phyloP scores from a whole-genome alignment of 1,140 invertebrate species.

The Mactra quadrangularis region DNA sequence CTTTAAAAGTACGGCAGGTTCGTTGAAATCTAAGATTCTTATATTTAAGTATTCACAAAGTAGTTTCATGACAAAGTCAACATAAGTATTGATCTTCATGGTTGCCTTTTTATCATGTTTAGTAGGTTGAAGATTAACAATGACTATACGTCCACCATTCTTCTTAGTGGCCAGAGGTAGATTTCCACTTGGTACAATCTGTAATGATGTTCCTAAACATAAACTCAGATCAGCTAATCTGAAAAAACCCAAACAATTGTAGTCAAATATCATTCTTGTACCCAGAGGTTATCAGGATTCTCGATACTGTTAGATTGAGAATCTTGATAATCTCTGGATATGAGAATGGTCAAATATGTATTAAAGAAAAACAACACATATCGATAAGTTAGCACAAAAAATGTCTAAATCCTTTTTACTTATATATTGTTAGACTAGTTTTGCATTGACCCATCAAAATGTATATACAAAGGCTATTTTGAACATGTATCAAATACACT shows the following conservation, averaged over 20 bases:
- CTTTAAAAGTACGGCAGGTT: conserved; percentile 64
- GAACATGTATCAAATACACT: too few relatives aligned
- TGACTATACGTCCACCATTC: conserved; percentile 94
- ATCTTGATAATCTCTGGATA: too few relatives aligned
- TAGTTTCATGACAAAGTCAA: conserved; percentile 92
- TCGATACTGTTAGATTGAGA: too few relatives aligned
- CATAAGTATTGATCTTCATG: conserved; percentile 94
- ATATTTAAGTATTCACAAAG: conserved; percentile 84
- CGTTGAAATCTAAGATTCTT: conserved; percentile 69
- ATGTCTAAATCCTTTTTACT: neutral
- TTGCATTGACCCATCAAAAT: too few relatives aligned
- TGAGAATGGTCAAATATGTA: too few relatives aligned
- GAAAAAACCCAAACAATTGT: conserved; percentile 73
- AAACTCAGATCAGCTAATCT: conserved; percentile 96
- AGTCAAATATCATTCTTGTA: too few relatives aligned
- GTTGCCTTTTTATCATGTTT: conserved; percentile 98
- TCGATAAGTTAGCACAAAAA: neutral
- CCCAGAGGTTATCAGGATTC: too few relatives aligned
- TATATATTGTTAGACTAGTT: too few relatives aligned
- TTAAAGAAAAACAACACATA: too few relatives aligned
- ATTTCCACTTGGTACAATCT: conserved; percentile 98
- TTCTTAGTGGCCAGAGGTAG: conserved; percentile 95
- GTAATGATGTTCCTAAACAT: conserved; percentile 97
- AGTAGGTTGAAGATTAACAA: conserved; percentile 98
- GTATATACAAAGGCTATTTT: too few relatives aligned